A percentile compares a stretch with the other conserved stretches of the same genome.
Conservation (phyloP, 2,888 invertebrate species). For the Acrobasis repandana region DNA sequence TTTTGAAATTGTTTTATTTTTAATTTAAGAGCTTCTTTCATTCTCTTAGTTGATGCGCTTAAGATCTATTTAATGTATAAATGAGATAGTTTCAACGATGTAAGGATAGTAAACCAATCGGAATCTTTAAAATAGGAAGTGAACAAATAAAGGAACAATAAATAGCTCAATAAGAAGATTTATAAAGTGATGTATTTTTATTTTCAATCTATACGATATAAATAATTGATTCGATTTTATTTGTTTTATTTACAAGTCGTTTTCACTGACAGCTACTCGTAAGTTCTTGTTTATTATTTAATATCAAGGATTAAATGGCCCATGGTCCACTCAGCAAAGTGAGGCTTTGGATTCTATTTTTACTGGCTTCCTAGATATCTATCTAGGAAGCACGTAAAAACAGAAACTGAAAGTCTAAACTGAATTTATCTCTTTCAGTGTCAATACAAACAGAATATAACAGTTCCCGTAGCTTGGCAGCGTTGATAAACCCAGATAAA, state of each 20-base stretch:
- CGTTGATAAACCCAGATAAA: no score
- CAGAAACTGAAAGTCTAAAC: no score
- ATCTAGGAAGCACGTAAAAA: no score
- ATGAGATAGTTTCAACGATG: slow-evolving; percentile 26
- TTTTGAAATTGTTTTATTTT: slow-evolving; percentile 61
- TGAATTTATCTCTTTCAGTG: no score
- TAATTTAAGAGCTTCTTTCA: slow-evolving; percentile 52
- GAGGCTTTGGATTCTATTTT: no score
- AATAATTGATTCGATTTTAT: slow-evolving; percentile 62
- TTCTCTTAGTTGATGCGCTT: slow-evolving; percentile 48
- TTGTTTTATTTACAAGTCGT: slow-evolving; percentile 37
- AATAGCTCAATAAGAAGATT: slow-evolving; percentile 67
- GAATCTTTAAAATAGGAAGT: slow-evolving; percentile 37
- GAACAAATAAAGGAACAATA: slow-evolving; percentile 69
- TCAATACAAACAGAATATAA: no score
- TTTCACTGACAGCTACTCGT: not conserved
- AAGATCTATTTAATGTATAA: slow-evolving; percentile 45
- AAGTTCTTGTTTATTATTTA: no score
- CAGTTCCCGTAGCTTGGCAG: no score
- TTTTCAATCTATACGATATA: slow-evolving; percentile 63
- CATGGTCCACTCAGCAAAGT: no score
- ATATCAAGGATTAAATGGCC: no score
- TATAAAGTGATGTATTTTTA: slow-evolving; percentile 64
- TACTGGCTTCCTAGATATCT: no score
- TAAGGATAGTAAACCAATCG: slow-evolving; percentile 26